These are phyloP conservation scores for Clusia tigrina DNA, from an alignment of 2,888 invertebrate genomes.

Conservation along the genomic window DNA sequence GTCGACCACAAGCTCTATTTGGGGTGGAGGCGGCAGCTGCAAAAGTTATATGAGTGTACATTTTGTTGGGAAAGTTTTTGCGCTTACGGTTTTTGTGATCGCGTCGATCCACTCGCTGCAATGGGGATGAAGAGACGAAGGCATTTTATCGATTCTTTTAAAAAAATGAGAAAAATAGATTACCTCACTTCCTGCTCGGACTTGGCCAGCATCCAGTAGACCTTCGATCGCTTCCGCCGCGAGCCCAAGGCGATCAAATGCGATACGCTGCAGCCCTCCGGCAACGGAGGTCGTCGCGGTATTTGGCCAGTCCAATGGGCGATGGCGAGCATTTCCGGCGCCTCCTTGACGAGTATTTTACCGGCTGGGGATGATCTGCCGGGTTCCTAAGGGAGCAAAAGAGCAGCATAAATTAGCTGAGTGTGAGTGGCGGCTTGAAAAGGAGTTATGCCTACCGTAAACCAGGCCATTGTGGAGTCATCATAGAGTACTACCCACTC, in stretches of 20 bases:
- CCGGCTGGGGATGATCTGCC: conserved; percentile 63
- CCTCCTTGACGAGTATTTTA: conserved; percentile 74
- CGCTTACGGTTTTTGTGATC: conserved; percentile 80
- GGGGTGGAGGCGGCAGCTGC: conserved; percentile 76
- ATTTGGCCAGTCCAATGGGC: conserved; percentile 83
- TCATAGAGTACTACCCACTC: conserved; percentile 86
- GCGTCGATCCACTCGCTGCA: conserved; percentile 81
- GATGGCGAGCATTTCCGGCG: conserved; percentile 82
- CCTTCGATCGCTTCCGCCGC: conserved; percentile 72
- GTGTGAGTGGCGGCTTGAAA: neutral
- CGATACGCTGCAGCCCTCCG: conserved; percentile 73
- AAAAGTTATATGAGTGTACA: conserved; percentile 38
- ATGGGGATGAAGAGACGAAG: conserved; percentile 29
- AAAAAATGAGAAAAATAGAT: conserved; percentile 49
- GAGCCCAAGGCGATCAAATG: conserved; percentile 82
- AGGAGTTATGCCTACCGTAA: conserved; percentile 69
- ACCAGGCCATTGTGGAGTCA: conserved; percentile 89
- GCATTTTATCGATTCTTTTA: conserved; percentile 15
- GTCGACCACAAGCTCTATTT: conserved; percentile 76
- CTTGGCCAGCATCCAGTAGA: conserved; percentile 83
- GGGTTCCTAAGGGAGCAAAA: conserved; percentile 53
- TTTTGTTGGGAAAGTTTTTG: neutral
- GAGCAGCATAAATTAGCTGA: neutral
- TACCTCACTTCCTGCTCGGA: conserved; percentile 81
- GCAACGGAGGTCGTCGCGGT: conserved; percentile 76